phyloP scores from a whole-genome alignment of 2,113 vertebrate species.

The Benitochromis conjunctus region DNA sequence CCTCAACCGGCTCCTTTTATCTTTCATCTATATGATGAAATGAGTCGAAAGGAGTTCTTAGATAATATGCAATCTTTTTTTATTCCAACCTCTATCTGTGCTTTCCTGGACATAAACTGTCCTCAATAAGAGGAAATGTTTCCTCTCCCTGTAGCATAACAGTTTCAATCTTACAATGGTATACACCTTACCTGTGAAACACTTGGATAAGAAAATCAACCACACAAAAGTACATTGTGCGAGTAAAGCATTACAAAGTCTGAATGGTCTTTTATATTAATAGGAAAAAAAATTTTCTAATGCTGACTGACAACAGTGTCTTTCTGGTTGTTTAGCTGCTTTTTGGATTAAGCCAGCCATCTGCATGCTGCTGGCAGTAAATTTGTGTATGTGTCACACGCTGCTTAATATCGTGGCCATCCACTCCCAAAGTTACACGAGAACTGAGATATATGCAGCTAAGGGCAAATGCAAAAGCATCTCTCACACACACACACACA shows the following conservation, averaged over 20 bases:
- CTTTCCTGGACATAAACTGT: not conserved
- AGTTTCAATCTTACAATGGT: not conserved
- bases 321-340: slow-evolving; percentile 3
- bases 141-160: not conserved
- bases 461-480: slow-evolving; percentile 35
- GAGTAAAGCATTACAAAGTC: not conserved
- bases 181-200: not conserved
- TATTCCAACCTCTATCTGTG: not conserved
- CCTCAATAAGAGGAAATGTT: not conserved
- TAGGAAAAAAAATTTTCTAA: not conserved
- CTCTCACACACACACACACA: slow-evolving; percentile 11
- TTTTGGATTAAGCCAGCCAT: slow-evolving; percentile 32
- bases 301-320: not conserved
- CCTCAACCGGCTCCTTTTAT: not conserved
- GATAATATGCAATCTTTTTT: not conserved
- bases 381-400: slow-evolving; percentile 40
- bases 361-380: slow-evolving; percentile 18
- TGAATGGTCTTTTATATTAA: not conserved
- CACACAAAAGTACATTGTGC: not conserved
- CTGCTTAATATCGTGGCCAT: slow-evolving; percentile 38
- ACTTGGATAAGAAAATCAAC: not conserved
- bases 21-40: not conserved
- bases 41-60: not conserved
- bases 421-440: slow-evolving; percentile 16
- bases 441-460: slow-evolving; percentile 31